Evolutionary conservation across 2,797 vertebrate genomes (phyloP).

Genomic region (Lepilemur ruficaudatus): DNA sequence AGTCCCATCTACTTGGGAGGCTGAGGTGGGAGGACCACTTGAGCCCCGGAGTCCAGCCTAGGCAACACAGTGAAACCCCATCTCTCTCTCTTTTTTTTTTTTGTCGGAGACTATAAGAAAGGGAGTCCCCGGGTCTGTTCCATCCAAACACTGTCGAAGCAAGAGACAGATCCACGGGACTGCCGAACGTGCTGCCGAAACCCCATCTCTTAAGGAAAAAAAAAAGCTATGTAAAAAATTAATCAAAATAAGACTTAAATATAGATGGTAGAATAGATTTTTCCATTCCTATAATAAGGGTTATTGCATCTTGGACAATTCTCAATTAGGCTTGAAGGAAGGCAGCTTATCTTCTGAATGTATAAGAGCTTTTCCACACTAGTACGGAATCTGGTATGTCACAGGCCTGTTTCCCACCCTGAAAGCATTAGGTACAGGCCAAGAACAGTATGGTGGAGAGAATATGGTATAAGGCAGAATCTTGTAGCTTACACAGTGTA

Average conservation of each 20-base stretch:
- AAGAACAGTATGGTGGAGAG: not conserved
- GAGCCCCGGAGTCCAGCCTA: not conserved
- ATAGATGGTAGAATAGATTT: not conserved
- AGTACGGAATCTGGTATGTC: not conserved
- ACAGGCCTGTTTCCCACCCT: not conserved
- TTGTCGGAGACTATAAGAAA: too few relatives aligned
- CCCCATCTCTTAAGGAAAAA: not conserved
- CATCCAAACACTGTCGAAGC: too few relatives aligned
- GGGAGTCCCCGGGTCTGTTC: too few relatives aligned
- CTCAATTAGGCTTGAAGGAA: not conserved
- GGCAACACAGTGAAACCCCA: not conserved
- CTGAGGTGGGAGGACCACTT: not conserved
- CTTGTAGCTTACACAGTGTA: not conserved
- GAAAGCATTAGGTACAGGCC: not conserved
- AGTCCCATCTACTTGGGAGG: not conserved
- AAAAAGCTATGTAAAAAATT: not conserved
- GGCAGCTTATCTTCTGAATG: not conserved
- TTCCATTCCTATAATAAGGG: not conserved
- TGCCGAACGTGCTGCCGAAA: not conserved
- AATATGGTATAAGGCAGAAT: not conserved
- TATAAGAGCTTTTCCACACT: not conserved
- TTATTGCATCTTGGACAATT: not conserved
- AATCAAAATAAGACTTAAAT: not conserved
- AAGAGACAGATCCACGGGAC: too few relatives aligned
- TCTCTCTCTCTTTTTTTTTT: too few relatives aligned